phyloP scores from a whole-genome alignment of 2,797 vertebrate genomes.

The Todus mexicanus region DNA sequence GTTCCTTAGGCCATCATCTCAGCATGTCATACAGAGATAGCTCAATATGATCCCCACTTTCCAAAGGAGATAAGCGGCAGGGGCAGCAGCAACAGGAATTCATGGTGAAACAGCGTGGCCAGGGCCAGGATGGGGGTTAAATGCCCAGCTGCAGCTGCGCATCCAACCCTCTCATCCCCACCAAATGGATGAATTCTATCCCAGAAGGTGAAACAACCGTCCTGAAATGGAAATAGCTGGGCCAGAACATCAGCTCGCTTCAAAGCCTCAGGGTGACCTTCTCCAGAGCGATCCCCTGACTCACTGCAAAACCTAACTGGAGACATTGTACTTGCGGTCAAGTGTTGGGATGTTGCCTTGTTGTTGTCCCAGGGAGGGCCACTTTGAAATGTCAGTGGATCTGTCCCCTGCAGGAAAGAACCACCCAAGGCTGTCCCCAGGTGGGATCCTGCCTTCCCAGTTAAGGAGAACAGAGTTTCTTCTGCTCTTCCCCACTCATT shows the following conservation, averaged over 20 bases:
- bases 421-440: background rate
- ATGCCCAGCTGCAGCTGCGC: background rate
- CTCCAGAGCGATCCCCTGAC: background rate
- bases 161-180: background rate
- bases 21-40: background rate
- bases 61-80: background rate
- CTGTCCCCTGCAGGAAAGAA: background rate
- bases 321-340: accelerated
- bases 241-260: background rate
- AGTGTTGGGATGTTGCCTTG: background rate
- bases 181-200: background rate
- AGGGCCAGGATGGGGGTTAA: background rate
- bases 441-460: background rate
- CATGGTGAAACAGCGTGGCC: background rate
- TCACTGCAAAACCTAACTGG: background rate
- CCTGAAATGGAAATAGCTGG: background rate
- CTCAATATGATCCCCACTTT: background rate
- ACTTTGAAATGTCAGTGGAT: background rate
- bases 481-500: background rate
- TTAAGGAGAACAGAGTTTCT: background rate
- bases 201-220: background rate
- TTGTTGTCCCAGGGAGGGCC: background rate
- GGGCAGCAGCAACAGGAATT: background rate
- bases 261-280: background rate
- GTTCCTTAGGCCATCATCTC: background rate